Evolutionary conservation across 2,797 vertebrate genomes (phyloP).

Genomic region (Intellagama lesueurii): DNA sequence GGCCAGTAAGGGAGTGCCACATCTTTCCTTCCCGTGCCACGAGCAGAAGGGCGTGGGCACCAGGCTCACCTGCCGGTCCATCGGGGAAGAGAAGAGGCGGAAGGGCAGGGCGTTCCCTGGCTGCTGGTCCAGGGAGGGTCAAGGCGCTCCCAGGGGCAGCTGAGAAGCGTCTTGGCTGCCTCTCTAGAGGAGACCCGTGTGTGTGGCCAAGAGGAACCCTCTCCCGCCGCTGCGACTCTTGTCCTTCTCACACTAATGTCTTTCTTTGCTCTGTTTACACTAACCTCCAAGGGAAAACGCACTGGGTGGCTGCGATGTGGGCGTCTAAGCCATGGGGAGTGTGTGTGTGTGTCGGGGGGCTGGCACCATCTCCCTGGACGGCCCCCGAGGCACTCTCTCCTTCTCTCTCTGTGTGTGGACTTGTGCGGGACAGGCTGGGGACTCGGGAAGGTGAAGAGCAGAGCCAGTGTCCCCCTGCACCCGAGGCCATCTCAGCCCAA

Average conservation of each 20-base stretch:
- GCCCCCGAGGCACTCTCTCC: too few relatives aligned
- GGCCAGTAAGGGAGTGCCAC: too few relatives aligned
- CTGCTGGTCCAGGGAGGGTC: too few relatives aligned
- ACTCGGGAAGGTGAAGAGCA: not conserved
- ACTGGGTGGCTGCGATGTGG: rapidly evolving
- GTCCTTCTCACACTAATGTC: conserved; percentile 45
- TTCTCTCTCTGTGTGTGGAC: not conserved
- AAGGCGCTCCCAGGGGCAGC: not conserved
- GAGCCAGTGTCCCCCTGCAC: not conserved
- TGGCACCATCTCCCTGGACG: not conserved
- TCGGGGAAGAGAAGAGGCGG: too few relatives aligned
- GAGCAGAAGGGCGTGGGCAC: not conserved
- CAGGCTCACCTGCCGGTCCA: too few relatives aligned
- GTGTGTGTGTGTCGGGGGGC: too few relatives aligned
- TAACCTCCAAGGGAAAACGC: conserved; percentile 45
- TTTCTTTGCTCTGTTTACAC: conserved; percentile 51
- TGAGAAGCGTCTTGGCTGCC: not conserved
- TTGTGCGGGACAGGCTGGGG: not conserved
- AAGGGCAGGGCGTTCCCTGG: not conserved
- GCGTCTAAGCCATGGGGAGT: too few relatives aligned
- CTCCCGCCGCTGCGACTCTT: too few relatives aligned
- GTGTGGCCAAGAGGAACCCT: not conserved
- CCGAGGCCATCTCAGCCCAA: not conserved
- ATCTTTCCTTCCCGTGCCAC: too few relatives aligned
- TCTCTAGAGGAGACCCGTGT: rapidly evolving